Conservation (phyloP, 2,888 invertebrate genomes). For the Dolichomitus sp. region DNA sequence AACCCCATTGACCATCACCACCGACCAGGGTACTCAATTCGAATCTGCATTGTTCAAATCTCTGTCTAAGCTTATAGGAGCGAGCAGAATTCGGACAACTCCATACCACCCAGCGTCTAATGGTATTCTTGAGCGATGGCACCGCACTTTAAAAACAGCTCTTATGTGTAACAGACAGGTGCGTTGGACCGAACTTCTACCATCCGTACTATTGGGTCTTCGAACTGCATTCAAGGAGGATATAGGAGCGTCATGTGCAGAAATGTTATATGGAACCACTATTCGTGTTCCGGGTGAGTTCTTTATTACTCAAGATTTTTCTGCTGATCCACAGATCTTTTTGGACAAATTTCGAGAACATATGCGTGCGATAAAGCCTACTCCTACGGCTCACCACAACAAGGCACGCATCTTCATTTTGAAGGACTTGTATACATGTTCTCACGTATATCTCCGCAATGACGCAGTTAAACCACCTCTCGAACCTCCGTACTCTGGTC, state of each 20-base stretch:
- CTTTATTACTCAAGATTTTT: slow-evolving; percentile 54
- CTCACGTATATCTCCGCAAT: slow-evolving; percentile 52
- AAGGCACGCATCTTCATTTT: slow-evolving; percentile 31
- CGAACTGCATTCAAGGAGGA: slow-evolving; percentile 74
- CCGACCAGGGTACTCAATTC: slow-evolving; percentile 81
- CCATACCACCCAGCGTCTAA: no score
- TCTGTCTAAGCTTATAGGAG: slow-evolving; percentile 68
- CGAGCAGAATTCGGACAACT: slow-evolving; percentile 61
- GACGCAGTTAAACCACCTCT: slow-evolving; percentile 60
- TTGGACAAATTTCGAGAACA: slow-evolving; percentile 58
- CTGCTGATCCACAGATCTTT: slow-evolving; percentile 63
- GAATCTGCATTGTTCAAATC: slow-evolving; percentile 73
- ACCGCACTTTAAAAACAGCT: slow-evolving; percentile 83
- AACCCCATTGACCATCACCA: slow-evolving; percentile 77
- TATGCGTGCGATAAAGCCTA: slow-evolving; percentile 56
- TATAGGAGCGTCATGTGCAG: slow-evolving; percentile 64
- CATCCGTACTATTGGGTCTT: slow-evolving; percentile 79
- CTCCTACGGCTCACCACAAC: slow-evolving; percentile 60
- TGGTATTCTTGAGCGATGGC: slow-evolving; percentile 83
- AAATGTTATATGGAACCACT: slow-evolving; percentile 67
- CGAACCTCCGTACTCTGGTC: slow-evolving; percentile 62
- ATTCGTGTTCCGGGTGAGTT: slow-evolving; percentile 71
- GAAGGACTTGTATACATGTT: slow-evolving; percentile 50
- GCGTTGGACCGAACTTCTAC: slow-evolving; percentile 76
- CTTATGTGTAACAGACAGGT: slow-evolving; percentile 72